These are phyloP conservation scores for Eremobia ochroleuca DNA, from an alignment of 2,888 invertebrate species.

Conservation along the genomic window DNA sequence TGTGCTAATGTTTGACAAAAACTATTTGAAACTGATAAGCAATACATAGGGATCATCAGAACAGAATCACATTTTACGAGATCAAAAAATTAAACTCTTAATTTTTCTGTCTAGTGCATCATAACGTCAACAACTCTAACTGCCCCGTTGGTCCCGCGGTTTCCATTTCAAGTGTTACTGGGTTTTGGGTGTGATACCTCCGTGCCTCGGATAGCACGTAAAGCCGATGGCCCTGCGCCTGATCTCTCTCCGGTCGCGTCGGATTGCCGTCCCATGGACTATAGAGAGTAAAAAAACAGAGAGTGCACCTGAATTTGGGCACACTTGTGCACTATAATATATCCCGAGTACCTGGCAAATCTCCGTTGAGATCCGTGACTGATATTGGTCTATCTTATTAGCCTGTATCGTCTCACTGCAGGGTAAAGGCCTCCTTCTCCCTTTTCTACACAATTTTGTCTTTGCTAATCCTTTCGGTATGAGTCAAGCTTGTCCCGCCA, in stretches of 20 bases:
- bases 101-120: background rate
- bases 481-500: too few relatives aligned
- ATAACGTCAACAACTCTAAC: background rate
- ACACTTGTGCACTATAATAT: background rate
- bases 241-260: too few relatives aligned
- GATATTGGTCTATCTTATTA: background rate
- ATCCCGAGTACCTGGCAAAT: background rate
- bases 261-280: background rate
- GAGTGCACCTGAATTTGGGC: background rate
- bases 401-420: too few relatives aligned
- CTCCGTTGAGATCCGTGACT: background rate
- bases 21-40: background rate
- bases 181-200: too few relatives aligned
- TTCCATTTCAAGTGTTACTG: too few relatives aligned
- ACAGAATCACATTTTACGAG: background rate
- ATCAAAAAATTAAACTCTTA: background rate
- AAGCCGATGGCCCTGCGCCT: too few relatives aligned
- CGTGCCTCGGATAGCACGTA: too few relatives aligned
- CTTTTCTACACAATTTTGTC: too few relatives aligned
- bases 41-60: background rate
- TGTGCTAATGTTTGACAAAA: background rate
- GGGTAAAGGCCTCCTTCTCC: too few relatives aligned
- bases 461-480: too few relatives aligned
- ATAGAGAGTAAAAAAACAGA: background rate
- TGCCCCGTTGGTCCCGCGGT: too few relatives aligned